Base-by-base conservation (phyloP, 2,888 invertebrate species). In the Sarcophaga caerulescens region DNA sequence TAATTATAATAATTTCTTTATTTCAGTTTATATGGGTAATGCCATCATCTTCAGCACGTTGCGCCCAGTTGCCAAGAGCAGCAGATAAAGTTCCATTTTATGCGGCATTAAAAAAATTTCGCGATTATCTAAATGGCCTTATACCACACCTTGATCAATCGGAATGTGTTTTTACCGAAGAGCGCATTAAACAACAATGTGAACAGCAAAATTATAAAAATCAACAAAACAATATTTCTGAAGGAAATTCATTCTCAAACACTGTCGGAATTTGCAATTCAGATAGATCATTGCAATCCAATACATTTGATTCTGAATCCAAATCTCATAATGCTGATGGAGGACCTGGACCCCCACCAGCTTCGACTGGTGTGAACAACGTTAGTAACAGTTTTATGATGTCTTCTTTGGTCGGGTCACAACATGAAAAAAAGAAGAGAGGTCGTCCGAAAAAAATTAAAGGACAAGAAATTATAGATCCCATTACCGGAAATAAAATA, bases 21-120 rank as follows among this genome's bases (percentile, higher is more conserved):
- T 94, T 94, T 17, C 94, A 99, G 98, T 97, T 97, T 93, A 97
- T 99, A 95, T 99, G 98, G 97, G 99, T 99, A 92, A 99, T 99
- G 99, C 99, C 99, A 88, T 99, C 99, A 78, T 99, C 99, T 74
- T 98, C 98, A 91, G 99, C 99, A 73, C 95, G 99, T 76, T 99
- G 98, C 94, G 98, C 99, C 60, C 99, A 99, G 93, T 94, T 99
- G 89, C 99, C 99, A n/a, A 95, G 99, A 89, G 98, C 99, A 23
- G 97, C 98, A 0, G 99, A 99, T 94, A 99, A 99, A 94, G 98
- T 99, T 85, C 99, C 99, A 88, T 99, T 98, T 94, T 99, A 99
- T 94, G 96, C 97, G 85, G 98, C 98, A 76, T 95, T 99, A 68
- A 98, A 98, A 93, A 98, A 98, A 94, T 97, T 99, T 94, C 95